phyloP scores from a whole-genome alignment of 1,140 invertebrate species.

The Maniola jurtina region DNA sequence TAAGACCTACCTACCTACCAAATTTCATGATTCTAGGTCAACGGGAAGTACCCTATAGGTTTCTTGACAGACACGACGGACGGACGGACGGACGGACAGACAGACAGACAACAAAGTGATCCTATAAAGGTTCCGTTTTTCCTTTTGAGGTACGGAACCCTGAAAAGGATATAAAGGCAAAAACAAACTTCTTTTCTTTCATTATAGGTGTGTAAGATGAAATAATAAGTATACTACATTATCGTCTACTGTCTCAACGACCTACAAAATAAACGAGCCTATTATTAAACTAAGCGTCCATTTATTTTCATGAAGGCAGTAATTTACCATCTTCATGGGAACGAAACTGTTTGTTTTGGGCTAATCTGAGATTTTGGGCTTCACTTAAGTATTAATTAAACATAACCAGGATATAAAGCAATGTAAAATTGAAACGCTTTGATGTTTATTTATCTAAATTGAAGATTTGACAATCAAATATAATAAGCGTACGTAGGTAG shows the following conservation, averaged over 20 bases:
- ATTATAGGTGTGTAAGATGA: not conserved
- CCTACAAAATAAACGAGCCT: conserved; percentile 5
- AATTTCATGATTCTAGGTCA: too few species aligned
- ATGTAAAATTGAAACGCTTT: too few species aligned
- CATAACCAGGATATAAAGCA: not conserved
- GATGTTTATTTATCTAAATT: too few species aligned
- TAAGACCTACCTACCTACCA: too few species aligned
- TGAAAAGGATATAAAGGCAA: not conserved
- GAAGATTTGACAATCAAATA: too few species aligned
- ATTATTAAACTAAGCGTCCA: conserved; percentile 15
- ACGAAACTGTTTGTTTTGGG: conserved; percentile 6
- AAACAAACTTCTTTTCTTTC: not conserved
- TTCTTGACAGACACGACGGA: too few species aligned
- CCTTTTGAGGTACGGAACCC: too few species aligned
- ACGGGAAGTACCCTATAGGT: too few species aligned
- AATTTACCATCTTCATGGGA: conserved; percentile 14
- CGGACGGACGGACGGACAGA: too few species aligned
- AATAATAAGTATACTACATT: conserved; percentile 6
- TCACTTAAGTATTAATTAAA: not conserved
- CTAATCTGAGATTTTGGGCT: not conserved
- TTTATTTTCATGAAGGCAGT: conserved; percentile 14
- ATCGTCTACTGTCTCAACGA: not conserved
- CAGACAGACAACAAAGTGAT: too few species aligned
- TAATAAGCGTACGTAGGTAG: too few species aligned
- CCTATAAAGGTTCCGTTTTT: too few species aligned